Percentiles rank a stretch among this genome's conserved stretches.
These are phyloP conservation scores for Paraplagusia blochii DNA, from an alignment of 2,113 vertebrate species.

Conservation along the genomic window DNA sequence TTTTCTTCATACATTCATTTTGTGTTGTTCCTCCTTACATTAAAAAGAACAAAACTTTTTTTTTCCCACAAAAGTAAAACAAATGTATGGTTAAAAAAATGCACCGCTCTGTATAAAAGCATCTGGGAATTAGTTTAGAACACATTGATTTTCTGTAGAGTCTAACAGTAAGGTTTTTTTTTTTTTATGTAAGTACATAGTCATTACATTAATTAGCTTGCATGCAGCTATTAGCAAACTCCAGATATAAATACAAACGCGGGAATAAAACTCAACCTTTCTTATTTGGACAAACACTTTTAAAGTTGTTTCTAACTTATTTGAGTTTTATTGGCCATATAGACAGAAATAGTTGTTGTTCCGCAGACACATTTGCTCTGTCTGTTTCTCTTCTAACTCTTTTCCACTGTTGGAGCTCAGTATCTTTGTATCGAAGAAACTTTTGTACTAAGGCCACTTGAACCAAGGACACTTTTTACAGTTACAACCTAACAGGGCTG, in stretches of 20 bases:
- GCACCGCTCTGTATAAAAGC: no score
- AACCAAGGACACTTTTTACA: conserved; percentile 53
- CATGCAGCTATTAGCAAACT: conserved; percentile 39
- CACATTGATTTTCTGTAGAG: no score
- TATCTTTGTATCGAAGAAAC: conserved; percentile 65
- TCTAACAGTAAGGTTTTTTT: no score
- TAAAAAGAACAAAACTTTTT: no score
- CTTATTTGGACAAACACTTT: conserved; percentile 21
- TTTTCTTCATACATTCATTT: no score
- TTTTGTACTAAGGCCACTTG: conserved; percentile 61
- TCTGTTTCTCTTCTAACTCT: conserved; percentile 44
- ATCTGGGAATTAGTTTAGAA: no score
- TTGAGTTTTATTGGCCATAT: no score
- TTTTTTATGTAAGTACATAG: not conserved
- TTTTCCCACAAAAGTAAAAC: no score
- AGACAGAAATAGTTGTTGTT: conserved; percentile 1
- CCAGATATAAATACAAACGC: conserved; percentile 1
- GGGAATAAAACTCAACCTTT: conserved; percentile 13
- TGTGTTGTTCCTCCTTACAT: no score
- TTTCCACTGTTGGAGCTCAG: conserved; percentile 53
- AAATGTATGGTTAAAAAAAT: no score
- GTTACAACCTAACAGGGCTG: conserved; percentile 60
- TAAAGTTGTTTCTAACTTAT: no score
- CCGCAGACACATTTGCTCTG: conserved; percentile 23
- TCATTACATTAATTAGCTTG: conserved; percentile 42